These are phyloP conservation scores for Microchirus variegatus DNA, from an alignment of 2,797 vertebrate genomes.

Conservation along the genomic window DNA sequence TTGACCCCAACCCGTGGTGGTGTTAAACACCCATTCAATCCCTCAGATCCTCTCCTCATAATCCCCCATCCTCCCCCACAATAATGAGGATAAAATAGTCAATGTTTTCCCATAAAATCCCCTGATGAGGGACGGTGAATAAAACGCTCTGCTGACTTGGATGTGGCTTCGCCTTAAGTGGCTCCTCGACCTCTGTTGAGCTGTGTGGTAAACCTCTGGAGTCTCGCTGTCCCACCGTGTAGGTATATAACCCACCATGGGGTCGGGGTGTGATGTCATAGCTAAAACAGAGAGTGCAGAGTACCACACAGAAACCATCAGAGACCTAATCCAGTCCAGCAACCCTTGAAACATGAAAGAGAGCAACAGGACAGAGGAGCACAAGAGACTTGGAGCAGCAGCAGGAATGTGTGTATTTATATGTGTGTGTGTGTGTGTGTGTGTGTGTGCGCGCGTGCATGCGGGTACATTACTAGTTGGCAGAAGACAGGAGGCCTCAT, in stretches of 20 bases:
- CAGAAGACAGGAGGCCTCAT: conserved; percentile 72
- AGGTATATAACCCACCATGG: conserved; percentile 78
- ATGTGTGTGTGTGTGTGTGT: conserved; percentile 23
- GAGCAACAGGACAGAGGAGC: conserved; percentile 56
- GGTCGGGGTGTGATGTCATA: conserved; percentile 74
- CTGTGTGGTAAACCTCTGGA: conserved; percentile 77
- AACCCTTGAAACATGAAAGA: conserved; percentile 73
- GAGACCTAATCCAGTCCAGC: conserved; percentile 70
- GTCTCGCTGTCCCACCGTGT: conserved; percentile 72
- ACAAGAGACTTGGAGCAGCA: conserved; percentile 56
- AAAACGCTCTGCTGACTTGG: conserved; percentile 65
- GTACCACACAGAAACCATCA: conserved; percentile 61
- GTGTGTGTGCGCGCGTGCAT: conserved; percentile 35
- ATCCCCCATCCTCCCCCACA: conserved; percentile 52
- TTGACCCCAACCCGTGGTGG: conserved; percentile 58
- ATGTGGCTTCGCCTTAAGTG: conserved; percentile 78
- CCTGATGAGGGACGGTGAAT: conserved; percentile 62
- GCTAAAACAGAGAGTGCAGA: conserved; percentile 57
- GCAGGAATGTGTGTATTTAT: conserved; percentile 37
- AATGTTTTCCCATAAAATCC: conserved; percentile 75
- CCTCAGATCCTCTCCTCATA: conserved; percentile 30
- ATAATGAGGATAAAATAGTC: conserved; percentile 68
- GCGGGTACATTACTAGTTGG: conserved; percentile 77
- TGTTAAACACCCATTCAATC: conserved; percentile 52
- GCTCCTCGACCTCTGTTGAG: conserved; percentile 72